Evolutionary conservation across 2,888 invertebrate species (phyloP), one percentile per base, ranked within the genome.

Genomic region (Mechanitis messenoides): DNA sequence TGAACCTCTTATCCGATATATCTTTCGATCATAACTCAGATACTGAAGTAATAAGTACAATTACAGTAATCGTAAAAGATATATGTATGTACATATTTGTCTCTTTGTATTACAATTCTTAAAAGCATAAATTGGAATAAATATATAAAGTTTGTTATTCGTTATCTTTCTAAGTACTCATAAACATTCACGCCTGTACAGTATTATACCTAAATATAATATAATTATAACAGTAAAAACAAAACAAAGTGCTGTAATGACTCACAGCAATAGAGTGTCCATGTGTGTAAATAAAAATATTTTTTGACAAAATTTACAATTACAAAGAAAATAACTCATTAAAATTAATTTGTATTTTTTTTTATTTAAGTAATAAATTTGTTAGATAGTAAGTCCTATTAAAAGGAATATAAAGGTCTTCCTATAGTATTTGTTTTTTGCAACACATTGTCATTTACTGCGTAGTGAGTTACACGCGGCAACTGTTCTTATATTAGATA

Each of bases 401-500:
- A 35, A 35, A 35, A 35, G 6, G 35, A 2, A 35, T 5, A 20
- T 28, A 47, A 50, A 50, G 9, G 28, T 50, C 20, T 3, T 7
- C 20, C 28, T 9, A 50, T 50, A 50, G 7, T 50, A 3, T 31
- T 31, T 50, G 7, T 31, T 50, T 66, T 64, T 65, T 59, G 55
- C 58, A 60, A 63, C 61, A 62, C 60, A 64, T 68, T 64, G 62
- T 61, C 62, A 58, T 65, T 65, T 63, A 71, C 67, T 69, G 69
- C 71, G 72, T 67, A 70, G 68, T 66, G 64, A 64, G 62, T 31
- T 50, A 31, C 50, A 9, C 31, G 31, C 50, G 42, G 9, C 31
- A 31, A 31, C 50, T 50, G 50, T 31, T 50, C 50, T 50, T 50
- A 50, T 77, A 83, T 83, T 83, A 83, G 80, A 79, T 83, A 83